Percentiles rank a stretch among this genome's conserved stretches.
Evolutionary conservation across 92 coral and sea anemone species (phyloP).

Genomic region (Epizoanthus rinbou): DNA sequence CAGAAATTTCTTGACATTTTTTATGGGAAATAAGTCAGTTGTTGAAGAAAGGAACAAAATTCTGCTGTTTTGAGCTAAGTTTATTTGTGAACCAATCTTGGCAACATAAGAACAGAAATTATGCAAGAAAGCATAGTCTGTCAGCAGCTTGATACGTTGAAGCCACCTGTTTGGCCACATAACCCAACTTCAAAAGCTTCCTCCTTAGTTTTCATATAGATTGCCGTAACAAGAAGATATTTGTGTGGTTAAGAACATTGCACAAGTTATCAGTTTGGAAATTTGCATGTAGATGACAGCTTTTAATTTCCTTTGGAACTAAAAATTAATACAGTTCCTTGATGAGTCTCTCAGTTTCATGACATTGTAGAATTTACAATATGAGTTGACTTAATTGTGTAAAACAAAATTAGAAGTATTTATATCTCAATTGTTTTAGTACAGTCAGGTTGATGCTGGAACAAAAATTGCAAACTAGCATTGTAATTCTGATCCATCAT

Average conservation of each 20-base stretch:
- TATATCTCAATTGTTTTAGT: neutral
- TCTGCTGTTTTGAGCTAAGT: no score
- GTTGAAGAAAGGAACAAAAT: neutral
- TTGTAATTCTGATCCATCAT: neutral
- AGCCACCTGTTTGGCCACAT: neutral
- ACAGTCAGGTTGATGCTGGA: neutral
- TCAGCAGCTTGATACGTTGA: neutral
- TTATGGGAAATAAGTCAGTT: no score
- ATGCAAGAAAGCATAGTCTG: neutral
- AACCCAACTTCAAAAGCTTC: neutral
- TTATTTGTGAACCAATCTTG: no score
- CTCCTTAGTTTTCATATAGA: neutral
- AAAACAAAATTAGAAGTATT: neutral
- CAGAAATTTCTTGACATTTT: no score
- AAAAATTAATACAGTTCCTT: neutral
- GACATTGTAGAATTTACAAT: neutral
- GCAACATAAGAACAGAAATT: neutral
- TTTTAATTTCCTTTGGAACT: constrained; percentile 20
- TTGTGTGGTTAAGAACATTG: constrained; percentile 10
- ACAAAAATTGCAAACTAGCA: neutral
- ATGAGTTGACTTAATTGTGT: neutral
- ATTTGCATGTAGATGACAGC: constrained; percentile 34
- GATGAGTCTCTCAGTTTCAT: neutral
- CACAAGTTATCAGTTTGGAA: neutral
- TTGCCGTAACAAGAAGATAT: constrained; percentile 7